phyloP scores from a whole-genome alignment of 2,113 vertebrate genomes.

The Platichthys stellatus region DNA sequence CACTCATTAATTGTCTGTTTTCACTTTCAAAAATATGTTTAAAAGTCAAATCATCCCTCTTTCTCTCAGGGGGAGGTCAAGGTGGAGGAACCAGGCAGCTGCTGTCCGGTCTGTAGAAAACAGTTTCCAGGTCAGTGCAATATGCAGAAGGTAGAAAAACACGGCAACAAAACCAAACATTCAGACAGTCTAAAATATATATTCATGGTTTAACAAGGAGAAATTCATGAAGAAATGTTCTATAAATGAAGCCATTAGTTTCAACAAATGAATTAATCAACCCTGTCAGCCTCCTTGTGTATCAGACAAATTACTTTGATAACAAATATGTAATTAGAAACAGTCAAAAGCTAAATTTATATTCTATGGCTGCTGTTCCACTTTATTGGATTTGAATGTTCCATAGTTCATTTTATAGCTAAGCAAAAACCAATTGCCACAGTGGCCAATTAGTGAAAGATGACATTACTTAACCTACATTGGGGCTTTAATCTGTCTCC shows the following conservation, averaged over 20 bases:
- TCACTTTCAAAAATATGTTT: background rate
- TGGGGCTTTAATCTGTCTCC: constrained; percentile 55
- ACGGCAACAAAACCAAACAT: background rate
- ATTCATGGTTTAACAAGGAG: background rate
- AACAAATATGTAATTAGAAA: background rate
- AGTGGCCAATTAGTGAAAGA: constrained; percentile 59
- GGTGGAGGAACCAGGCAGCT: constrained; percentile 84
- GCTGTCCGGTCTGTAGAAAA: constrained; percentile 87
- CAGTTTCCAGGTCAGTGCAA: constrained; percentile 77
- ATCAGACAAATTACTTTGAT: background rate
- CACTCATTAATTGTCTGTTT: background rate
- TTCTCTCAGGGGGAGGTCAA: constrained; percentile 82
- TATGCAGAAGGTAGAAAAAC: background rate
- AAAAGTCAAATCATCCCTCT: background rate
- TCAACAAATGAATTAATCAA: background rate
- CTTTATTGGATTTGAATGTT: constrained; percentile 23
- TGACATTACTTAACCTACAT: constrained; percentile 58
- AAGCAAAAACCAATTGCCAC: constrained; percentile 21
- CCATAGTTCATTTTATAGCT: constrained; percentile 24
- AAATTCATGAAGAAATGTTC: background rate
- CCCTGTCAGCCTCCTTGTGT: background rate
- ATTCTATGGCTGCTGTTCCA: background rate
- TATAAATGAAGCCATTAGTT: background rate
- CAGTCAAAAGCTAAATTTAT: background rate
- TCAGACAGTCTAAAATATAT: background rate